Base-by-base conservation (phyloP, 2,797 vertebrate genomes). In the Catostomus latipinnis region DNA sequence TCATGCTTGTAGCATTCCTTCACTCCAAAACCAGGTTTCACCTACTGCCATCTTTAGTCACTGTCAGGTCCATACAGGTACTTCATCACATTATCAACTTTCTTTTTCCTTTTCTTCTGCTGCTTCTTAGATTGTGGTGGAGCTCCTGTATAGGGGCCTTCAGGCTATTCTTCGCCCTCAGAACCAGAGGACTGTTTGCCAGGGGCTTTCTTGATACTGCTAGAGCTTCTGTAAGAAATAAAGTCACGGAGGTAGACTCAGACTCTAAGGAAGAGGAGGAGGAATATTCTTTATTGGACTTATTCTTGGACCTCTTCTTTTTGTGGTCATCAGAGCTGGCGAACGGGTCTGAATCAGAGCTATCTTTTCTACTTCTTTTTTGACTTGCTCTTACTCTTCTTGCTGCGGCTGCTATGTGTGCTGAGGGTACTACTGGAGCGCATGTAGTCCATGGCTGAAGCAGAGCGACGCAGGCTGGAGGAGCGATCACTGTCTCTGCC, bases 1-100 rank as follows among this genome's bases (percentile, higher is more conserved):
- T 86, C 88, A 92, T 95, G 93, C 93, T 80, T 78, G 54, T 81
- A 69, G 81, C 90, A 93, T 93, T 67, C 91, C 91, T 85, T 86
- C 89, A 89, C 84, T 66, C 83, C 85, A 56, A 22, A 22, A 61
- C 83, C 88, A 83, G 84, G 86, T 81, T 73, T 82, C 88, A 98
- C 96, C 95, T 97, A 95, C 96, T 96, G 93, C 90, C 57, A 92
- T 89, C 91, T 66, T 96, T 94, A 98, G 91, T 99, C 97, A 88
- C 97, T 98, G 93, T 98, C 97, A 0, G 96, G 92, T 12, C 94
- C 94, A 91, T 98, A 99, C 66, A 99, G 92, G 90, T 99, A 99
- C 88, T 98, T 98, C 97, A 99, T 98, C 97, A 99, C 86, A 88
- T 88, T 98, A 93, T 99, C 96, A 78, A 98, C 95, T 82, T 94